These are phyloP conservation scores for Eustalomyia histrio DNA, from an alignment of 2,888 invertebrate genomes.

Conservation along the genomic window DNA sequence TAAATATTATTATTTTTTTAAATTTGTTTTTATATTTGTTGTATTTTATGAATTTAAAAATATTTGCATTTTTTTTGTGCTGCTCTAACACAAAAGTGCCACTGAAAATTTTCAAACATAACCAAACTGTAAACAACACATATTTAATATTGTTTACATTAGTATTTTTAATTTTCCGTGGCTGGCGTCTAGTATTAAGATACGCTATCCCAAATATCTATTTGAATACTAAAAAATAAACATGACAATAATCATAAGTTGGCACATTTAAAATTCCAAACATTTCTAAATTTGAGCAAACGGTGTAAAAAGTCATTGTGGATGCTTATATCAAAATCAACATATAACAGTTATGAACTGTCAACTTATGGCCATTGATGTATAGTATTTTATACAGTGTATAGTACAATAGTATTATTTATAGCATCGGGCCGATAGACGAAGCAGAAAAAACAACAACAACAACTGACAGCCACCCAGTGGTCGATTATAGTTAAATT, in stretches of 20 bases:
- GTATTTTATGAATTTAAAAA: slow-evolving; percentile 22
- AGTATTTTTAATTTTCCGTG: slow-evolving; percentile 47
- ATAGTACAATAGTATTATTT: slow-evolving; percentile 39
- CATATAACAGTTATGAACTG: too few relatives aligned
- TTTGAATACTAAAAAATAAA: too few relatives aligned
- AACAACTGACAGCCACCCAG: slow-evolving; percentile 37
- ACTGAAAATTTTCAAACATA: slow-evolving; percentile 52
- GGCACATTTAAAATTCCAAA: too few relatives aligned
- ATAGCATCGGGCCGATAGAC: slow-evolving; percentile 24
- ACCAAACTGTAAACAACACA: too few relatives aligned
- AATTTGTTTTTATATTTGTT: slow-evolving; percentile 18
- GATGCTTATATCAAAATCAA: too few relatives aligned
- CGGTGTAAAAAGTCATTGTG: too few relatives aligned
- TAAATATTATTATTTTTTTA: too few relatives aligned
- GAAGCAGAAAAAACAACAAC: slow-evolving; percentile 18
- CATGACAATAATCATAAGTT: too few relatives aligned
- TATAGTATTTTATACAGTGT: background rate
- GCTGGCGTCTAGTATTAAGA: slow-evolving; percentile 29
- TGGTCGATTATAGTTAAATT: slow-evolving; percentile 56
- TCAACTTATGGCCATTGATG: background rate
- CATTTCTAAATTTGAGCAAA: too few relatives aligned
- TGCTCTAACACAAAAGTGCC: slow-evolving; percentile 41
- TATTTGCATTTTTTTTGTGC: slow-evolving; percentile 22
- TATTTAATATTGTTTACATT: slow-evolving; percentile 52
- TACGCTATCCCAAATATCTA: background rate